Conservation (phyloP, 1,140 invertebrate genomes). For the Portunus trituberculatus region DNA sequence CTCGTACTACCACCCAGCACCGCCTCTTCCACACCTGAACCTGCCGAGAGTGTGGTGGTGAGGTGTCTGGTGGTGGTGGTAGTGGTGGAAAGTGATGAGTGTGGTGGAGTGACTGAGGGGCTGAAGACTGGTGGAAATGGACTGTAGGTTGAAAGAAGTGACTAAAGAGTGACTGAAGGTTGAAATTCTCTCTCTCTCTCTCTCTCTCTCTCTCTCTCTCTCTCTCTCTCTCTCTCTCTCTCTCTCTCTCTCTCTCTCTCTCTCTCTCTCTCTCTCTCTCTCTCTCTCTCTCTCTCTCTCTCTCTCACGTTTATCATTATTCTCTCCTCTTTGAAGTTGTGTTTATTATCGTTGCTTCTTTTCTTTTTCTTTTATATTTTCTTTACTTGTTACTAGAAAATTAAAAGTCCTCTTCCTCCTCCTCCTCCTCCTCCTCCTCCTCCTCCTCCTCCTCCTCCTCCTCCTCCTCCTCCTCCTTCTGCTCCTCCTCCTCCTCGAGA, state of each 20-base stretch:
- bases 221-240: background rate
- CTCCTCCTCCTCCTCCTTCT: slow-evolving; percentile 11
- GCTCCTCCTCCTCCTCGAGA: background rate
- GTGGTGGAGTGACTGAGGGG: background rate
- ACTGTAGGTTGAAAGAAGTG: too few species aligned
- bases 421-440: background rate
- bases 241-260: slow-evolving; percentile 54
- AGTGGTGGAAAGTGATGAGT: background rate
- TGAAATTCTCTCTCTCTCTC: too few species aligned
- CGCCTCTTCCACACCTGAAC: slow-evolving; percentile 77
- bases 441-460: background rate
- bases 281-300: slow-evolving; percentile 51
- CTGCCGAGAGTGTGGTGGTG: slow-evolving; percentile 32
- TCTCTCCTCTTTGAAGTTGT: background rate
- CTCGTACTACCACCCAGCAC: slow-evolving; percentile 76
- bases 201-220: too few species aligned
- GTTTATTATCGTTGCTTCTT: too few species aligned
- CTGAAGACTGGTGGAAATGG: too few species aligned
- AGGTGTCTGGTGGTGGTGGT: background rate
- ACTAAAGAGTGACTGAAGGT: too few species aligned
- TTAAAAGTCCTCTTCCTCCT: background rate
- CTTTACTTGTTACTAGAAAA: background rate
- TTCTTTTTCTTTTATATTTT: too few species aligned
- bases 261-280: slow-evolving; percentile 58
- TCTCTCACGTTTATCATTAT: background rate